Percentiles rank a stretch among this genome's conserved stretches.
Conservation (phyloP, 1,140 invertebrate species). For the Leptoteleia sp. region DNA sequence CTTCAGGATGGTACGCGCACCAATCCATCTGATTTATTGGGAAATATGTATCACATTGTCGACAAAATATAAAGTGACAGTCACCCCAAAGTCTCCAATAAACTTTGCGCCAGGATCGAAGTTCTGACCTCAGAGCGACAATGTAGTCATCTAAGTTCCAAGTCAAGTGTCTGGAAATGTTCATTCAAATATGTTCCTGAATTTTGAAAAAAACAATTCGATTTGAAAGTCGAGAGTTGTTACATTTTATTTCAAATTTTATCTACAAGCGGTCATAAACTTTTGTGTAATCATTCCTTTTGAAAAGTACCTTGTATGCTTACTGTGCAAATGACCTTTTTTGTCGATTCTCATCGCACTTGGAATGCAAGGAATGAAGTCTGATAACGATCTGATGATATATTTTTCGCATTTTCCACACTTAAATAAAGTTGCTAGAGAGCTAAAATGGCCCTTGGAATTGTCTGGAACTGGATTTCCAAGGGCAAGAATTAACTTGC, state of each 20-base stretch:
- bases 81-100: slow-evolving; percentile 96
- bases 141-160: slow-evolving; percentile 94
- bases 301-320: slow-evolving; percentile 84
- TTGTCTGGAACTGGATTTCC: slow-evolving; percentile 87
- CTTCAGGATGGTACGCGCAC: slow-evolving; percentile 89
- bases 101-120: slow-evolving; percentile 93
- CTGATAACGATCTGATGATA: slow-evolving; percentile 83
- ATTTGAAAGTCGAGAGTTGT: slow-evolving; percentile 13
- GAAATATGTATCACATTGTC: slow-evolving; percentile 88
- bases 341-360: slow-evolving; percentile 86
- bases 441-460: slow-evolving; percentile 88
- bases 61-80: slow-evolving; percentile 90
- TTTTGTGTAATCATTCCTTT: too few relatives aligned
- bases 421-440: slow-evolving; percentile 87
- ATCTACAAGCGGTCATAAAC: too few relatives aligned
- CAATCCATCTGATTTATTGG: slow-evolving; percentile 88
- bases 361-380: slow-evolving; percentile 85
- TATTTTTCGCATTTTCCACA: slow-evolving; percentile 85
- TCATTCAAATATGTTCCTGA: slow-evolving; percentile 45
- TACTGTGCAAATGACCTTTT: slow-evolving; percentile 85
- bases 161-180: slow-evolving; percentile 84
- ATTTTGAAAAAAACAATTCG: slow-evolving; percentile 34
- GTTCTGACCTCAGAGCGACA: slow-evolving; percentile 86
- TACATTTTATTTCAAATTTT: not conserved
- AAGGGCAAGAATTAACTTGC: slow-evolving; percentile 89